Evolutionary conservation across 30 jellyfish, hydroid and myxozoan genomes (phyloP).

Genomic region (Hydractinia echinata): DNA sequence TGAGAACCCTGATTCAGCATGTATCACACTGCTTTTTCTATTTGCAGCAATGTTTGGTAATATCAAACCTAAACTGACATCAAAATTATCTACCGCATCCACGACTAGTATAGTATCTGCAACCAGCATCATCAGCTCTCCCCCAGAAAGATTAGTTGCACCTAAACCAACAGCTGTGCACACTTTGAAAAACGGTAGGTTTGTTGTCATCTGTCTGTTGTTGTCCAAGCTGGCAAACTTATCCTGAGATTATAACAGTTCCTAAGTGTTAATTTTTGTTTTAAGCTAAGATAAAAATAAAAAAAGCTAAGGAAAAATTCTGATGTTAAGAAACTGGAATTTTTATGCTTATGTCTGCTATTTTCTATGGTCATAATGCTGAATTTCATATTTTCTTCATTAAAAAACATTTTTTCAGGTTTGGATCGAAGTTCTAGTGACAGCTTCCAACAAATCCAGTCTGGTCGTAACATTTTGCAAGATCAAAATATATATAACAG

Average conservation of each 20-base stretch:
- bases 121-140: conserved; percentile 26
- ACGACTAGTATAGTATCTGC: conserved; percentile 59
- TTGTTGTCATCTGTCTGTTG: background rate
- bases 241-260: no score
- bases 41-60: conserved; percentile 64
- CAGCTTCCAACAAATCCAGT: background rate
- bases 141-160: background rate
- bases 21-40: background rate
- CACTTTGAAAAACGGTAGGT: background rate
- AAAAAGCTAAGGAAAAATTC: background rate
- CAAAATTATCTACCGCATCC: conserved; percentile 52
- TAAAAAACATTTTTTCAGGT: background rate
- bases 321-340: background rate
- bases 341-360: no score
- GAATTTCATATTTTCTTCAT: no score
- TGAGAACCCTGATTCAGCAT: no score
- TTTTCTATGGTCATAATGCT: no score
- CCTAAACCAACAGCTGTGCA: conserved; percentile 6
- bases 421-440: conserved; percentile 10
- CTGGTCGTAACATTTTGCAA: background rate
- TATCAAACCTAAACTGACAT: conserved; percentile 60
- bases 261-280: no score
- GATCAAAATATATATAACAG: conserved; percentile 15
- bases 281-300: no score
- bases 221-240: no score